Evolutionary conservation across 2,888 invertebrate species (phyloP).

Genomic region (Alloplasta piceator): DNA sequence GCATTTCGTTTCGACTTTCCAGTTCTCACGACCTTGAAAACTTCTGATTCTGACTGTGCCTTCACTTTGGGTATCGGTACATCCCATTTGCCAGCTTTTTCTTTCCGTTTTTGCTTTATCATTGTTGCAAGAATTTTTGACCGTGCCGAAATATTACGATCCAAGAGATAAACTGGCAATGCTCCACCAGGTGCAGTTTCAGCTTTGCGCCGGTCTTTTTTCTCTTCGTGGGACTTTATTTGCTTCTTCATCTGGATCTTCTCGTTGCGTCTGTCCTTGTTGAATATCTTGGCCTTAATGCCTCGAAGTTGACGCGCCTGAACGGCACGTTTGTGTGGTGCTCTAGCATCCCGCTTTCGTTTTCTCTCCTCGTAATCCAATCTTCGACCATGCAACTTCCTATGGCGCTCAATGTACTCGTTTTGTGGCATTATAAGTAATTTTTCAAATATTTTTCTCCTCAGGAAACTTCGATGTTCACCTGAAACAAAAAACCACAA

Average conservation of each 20-base stretch:
- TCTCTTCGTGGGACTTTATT: slow-evolving; percentile 98
- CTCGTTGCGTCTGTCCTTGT: slow-evolving; percentile 98
- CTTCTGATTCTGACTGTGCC: slow-evolving; percentile 98
- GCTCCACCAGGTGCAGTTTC: slow-evolving; percentile 95
- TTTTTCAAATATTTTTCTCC: not conserved
- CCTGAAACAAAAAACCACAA: slow-evolving; percentile 51
- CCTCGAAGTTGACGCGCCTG: slow-evolving; percentile 97
- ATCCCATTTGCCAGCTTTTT: slow-evolving; percentile 99
- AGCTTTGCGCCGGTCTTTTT: slow-evolving; percentile 92
- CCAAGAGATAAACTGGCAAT: slow-evolving; percentile 97
- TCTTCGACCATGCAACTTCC: slow-evolving; percentile 97
- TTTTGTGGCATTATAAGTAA: slow-evolving; percentile 96
- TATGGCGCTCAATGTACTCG: slow-evolving; percentile 99
- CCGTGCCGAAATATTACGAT: slow-evolving; percentile 96
- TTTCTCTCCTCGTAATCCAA: slow-evolving; percentile 99
- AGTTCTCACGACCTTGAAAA: slow-evolving; percentile 95
- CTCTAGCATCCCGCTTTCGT: slow-evolving; percentile 97
- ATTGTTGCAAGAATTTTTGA: slow-evolving; percentile 99
- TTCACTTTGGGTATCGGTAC: slow-evolving; percentile 99
- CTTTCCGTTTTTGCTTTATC: slow-evolving; percentile 99
- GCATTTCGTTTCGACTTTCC: slow-evolving; percentile 97
- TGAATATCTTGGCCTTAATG: slow-evolving; percentile 98
- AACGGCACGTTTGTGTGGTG: slow-evolving; percentile 95
- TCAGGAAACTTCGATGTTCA: not conserved
- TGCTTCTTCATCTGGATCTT: slow-evolving; percentile 99